A percentile compares a stretch with the other conserved stretches of the same genome.
These are phyloP conservation scores for Gryllus bimaculatus DNA, from an alignment of 1,140 invertebrate genomes.

Conservation along the genomic window DNA sequence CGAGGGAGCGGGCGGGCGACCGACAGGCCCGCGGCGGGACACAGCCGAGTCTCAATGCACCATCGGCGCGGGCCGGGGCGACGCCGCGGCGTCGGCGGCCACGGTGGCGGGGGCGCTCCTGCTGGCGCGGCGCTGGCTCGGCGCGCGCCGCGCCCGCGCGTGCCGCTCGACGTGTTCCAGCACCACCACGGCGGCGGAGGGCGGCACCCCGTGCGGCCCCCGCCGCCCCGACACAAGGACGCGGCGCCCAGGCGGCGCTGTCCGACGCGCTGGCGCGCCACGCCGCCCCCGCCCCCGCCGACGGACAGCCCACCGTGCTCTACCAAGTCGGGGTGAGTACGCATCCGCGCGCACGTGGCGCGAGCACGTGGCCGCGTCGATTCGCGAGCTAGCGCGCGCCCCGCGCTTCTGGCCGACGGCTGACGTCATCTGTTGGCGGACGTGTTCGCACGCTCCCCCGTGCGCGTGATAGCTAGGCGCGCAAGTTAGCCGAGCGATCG, in stretches of 20 bases:
- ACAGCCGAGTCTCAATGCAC: not conserved
- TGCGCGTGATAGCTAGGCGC: not conserved
- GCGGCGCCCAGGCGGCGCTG: not conserved
- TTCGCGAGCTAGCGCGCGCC: not conserved
- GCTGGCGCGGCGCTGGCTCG: not conserved
- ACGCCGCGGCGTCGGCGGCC: too few species aligned
- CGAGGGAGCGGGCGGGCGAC: not conserved
- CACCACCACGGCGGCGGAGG: not conserved
- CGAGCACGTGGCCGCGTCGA: not conserved
- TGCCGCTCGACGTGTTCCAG: constrained; percentile 15
- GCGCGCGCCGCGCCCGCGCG: not conserved
- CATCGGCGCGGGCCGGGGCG: too few species aligned
- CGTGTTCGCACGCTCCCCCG: not conserved
- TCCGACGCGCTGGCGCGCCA: not conserved
- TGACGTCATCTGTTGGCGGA: not conserved
- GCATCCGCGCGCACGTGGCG: not conserved
- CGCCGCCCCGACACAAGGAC: not conserved
- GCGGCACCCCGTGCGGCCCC: not conserved
- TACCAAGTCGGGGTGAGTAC: constrained; percentile 18
- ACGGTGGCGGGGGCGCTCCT: not conserved
- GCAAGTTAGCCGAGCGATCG: too few species aligned
- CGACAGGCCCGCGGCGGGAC: too few species aligned
- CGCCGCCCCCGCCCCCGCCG: not conserved
- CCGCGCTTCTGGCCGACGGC: too few species aligned
- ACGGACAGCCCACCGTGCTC: not conserved